Conservation (phyloP, 2,797 vertebrate genomes). For the Amniataba percoides region DNA sequence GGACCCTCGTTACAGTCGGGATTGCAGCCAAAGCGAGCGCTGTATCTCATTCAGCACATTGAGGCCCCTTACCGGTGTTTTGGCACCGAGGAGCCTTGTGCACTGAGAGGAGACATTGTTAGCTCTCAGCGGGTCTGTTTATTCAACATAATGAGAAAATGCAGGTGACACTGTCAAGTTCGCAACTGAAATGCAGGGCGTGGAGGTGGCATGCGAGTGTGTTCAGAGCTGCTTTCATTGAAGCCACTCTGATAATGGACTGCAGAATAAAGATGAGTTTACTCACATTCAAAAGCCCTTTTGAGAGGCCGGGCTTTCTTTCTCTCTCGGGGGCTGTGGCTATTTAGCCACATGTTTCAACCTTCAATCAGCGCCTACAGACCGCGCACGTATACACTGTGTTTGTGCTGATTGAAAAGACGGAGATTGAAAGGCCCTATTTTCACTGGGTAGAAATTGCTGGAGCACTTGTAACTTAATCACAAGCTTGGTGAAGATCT, state of each 20-base stretch:
- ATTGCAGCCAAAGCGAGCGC: conserved; percentile 48
- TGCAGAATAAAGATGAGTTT: conserved; percentile 61
- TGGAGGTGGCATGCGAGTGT: conserved; percentile 7
- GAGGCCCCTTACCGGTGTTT: conserved; percentile 47
- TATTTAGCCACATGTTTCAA: conserved; percentile 30
- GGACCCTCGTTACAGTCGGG: conserved; percentile 42
- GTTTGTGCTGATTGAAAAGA: conserved; percentile 30
- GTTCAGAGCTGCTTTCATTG: conserved; percentile 37
- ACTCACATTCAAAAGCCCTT: conserved; percentile 49
- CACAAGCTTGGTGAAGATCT: conserved; percentile 23
- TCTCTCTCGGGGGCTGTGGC: conserved; percentile 3
- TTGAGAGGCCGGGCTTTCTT: background rate
- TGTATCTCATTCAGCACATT: conserved; percentile 59
- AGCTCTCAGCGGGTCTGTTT: conserved; percentile 54
- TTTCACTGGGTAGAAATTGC: conserved; percentile 3
- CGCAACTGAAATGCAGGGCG: conserved; percentile 15
- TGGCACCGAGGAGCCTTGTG: conserved; percentile 50
- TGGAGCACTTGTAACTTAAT: conserved; percentile 40
- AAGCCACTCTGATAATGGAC: conserved; percentile 55
- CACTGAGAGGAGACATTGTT: conserved; percentile 47
- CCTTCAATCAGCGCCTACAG: conserved; percentile 32
- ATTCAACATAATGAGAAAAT: conserved; percentile 67
- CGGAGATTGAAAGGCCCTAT: conserved; percentile 19
- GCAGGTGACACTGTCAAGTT: conserved; percentile 43
- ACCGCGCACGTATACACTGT: background rate